phyloP scores from a whole-genome alignment of 2,797 vertebrate genomes.

The Chaetodon trifasciatus region DNA sequence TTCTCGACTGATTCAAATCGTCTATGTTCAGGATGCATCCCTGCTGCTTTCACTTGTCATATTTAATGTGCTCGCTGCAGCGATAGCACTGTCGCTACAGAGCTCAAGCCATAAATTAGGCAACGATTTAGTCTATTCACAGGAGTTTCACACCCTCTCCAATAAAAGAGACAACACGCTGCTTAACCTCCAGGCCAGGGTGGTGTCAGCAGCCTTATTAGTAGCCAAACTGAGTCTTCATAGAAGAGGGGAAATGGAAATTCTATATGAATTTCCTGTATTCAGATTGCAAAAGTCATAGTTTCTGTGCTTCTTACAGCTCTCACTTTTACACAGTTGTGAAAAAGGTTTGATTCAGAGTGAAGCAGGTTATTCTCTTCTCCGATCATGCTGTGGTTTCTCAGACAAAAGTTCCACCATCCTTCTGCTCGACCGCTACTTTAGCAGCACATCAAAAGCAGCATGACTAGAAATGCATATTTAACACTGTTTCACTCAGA shows the following conservation, averaged over 20 bases:
- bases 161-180: neutral
- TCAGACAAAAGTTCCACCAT: neutral
- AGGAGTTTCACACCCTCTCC: neutral
- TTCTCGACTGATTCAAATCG: neutral
- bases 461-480: neutral
- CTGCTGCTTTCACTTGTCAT: neutral
- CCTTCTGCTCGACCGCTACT: neutral
- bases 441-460: neutral
- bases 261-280: neutral
- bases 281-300: neutral
- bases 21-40: neutral
- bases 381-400: neutral
- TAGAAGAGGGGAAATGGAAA: neutral
- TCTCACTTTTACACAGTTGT: neutral
- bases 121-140: neutral
- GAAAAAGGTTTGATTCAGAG: neutral
- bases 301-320: neutral
- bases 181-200: neutral
- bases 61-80: neutral
- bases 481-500: neutral
- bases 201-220: neutral
- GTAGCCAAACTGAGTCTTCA: neutral
- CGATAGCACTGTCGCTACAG: neutral
- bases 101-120: neutral
- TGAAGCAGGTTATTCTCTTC: slow-evolving; percentile 14